These are phyloP conservation scores for Escarpia spicata DNA, from an alignment of 2,888 invertebrate genomes.

Conservation along the genomic window DNA sequence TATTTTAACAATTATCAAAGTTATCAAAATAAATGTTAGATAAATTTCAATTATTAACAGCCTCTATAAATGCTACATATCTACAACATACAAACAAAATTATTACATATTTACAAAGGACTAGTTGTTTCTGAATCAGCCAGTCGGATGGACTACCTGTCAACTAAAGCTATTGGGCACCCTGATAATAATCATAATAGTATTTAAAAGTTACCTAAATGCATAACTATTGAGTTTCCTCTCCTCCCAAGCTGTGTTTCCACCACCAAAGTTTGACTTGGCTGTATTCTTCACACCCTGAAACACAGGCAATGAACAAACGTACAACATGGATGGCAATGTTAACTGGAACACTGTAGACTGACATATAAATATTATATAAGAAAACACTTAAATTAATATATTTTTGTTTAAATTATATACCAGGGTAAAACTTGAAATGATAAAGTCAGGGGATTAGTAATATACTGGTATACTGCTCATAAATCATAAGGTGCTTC, in stretches of 20 bases:
- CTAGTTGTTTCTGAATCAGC: no score
- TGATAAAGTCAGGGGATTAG: neutral
- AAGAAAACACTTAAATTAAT: neutral
- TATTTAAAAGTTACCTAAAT: conserved; percentile 43
- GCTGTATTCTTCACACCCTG: conserved; percentile 56
- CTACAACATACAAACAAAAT: conserved; percentile 14
- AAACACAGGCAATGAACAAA: conserved; percentile 21
- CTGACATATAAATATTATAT: neutral
- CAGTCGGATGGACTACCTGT: no score
- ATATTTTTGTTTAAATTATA: neutral
- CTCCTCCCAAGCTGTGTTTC: conserved; percentile 62
- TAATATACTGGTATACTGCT: neutral
- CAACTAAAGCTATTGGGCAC: no score
- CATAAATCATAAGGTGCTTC: neutral
- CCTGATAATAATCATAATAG: no score
- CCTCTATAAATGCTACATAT: neutral
- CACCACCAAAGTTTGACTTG: conserved; percentile 61
- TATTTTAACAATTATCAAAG: neutral
- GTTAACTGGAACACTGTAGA: neutral
- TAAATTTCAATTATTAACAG: neutral
- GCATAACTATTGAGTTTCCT: conserved; percentile 55
- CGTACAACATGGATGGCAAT: neutral
- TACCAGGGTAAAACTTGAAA: neutral
- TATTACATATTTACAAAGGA: neutral
- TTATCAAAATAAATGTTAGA: neutral